phyloP scores from a whole-genome alignment of 2,797 vertebrate genomes.

The Acanthornis magna region DNA sequence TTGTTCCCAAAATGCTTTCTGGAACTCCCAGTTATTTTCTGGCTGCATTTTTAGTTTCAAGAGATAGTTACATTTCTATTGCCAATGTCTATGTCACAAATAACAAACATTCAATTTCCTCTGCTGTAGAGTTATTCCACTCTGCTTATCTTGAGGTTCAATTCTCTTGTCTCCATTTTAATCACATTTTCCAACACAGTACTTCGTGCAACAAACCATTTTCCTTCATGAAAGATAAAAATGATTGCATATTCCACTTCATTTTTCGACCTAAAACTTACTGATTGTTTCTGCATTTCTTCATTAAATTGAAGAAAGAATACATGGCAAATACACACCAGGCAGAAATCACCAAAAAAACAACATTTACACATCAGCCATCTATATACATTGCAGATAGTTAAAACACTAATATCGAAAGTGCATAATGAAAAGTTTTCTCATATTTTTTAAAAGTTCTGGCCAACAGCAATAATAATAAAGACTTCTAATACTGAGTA shows the following conservation, averaged over 20 bases:
- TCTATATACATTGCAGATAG: neutral
- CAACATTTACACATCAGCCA: neutral
- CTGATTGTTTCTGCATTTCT: neutral
- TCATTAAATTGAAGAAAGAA: neutral
- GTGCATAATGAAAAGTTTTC: neutral
- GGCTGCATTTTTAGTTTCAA: constrained; percentile 17
- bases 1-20: neutral
- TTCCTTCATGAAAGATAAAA: constrained; percentile 16
- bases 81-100: neutral
- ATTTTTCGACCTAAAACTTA: neutral
- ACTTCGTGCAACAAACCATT: neutral
- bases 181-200: constrained; percentile 27
- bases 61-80: neutral
- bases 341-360: neutral
- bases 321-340: neutral
- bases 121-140: constrained; percentile 7
- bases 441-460: neutral
- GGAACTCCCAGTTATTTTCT: constrained; percentile 1
- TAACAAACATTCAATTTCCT: constrained; percentile 14
- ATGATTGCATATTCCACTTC: neutral
- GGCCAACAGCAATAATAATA: neutral
- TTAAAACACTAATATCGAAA: neutral
- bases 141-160: constrained; percentile 11
- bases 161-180: constrained; percentile 28
- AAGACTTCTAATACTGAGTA: neutral